Conservation (phyloP, 2,888 invertebrate genomes). For the Ischnura elegans region DNA sequence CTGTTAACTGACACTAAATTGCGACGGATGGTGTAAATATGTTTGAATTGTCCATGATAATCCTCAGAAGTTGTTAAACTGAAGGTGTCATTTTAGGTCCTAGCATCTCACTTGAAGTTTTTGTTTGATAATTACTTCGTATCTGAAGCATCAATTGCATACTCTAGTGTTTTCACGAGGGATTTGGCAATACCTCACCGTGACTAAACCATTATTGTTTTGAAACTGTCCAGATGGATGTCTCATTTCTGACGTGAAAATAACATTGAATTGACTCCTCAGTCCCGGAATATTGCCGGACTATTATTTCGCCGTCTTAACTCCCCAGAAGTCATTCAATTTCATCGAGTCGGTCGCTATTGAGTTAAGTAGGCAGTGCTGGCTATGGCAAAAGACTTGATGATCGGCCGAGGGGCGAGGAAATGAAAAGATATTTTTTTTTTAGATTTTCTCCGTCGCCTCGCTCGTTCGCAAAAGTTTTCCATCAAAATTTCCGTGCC, state of each 20-base stretch:
- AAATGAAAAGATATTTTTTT: constrained; percentile 1
- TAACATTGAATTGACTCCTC: too few relatives aligned
- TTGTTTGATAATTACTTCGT: neutral
- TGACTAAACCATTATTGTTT: neutral
- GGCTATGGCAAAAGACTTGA: neutral
- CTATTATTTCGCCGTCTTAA: neutral
- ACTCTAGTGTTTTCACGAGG: neutral
- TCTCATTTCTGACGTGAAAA: neutral
- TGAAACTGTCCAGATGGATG: neutral
- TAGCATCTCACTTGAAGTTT: neutral
- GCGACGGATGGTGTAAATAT: too few relatives aligned
- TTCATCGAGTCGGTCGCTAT: constrained; percentile 5
- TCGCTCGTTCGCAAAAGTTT: constrained; percentile 53
- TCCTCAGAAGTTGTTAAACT: too few relatives aligned
- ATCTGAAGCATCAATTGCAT: neutral
- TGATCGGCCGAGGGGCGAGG: neutral
- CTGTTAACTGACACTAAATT: too few relatives aligned
- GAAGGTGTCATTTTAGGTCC: too few relatives aligned
- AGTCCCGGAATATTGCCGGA: too few relatives aligned
- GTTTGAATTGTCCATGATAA: too few relatives aligned
- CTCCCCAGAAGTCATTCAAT: neutral
- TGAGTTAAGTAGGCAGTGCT: constrained; percentile 32
- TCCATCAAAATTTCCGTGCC: constrained; percentile 44
- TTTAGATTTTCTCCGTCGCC: constrained; percentile 27
- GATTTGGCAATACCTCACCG: neutral